phyloP scores from a whole-genome alignment of 1,140 invertebrate species.

The Drosophila hydei region DNA sequence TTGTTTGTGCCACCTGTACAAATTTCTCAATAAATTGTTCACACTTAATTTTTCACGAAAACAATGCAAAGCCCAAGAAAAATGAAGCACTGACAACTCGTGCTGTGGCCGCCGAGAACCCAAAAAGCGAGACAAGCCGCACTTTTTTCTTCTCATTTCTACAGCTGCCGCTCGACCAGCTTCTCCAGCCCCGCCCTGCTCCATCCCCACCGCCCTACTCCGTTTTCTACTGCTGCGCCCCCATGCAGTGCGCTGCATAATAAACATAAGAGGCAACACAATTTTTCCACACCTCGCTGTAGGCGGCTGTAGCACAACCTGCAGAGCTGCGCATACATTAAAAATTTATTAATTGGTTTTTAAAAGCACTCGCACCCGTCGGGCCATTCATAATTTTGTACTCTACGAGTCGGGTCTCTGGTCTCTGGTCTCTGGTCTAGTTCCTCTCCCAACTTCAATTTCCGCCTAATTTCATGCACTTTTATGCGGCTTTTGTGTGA shows the following conservation, averaged over 20 bases:
- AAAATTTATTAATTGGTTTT: conserved; percentile 82
- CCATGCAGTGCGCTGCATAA: conserved; percentile 75
- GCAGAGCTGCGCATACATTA: conserved; percentile 70
- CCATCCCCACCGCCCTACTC: neutral
- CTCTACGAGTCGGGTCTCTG: conserved; percentile 3
- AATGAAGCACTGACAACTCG: conserved; percentile 79
- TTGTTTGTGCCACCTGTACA: conserved; percentile 70
- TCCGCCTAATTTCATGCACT: conserved; percentile 79
- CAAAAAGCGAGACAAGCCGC: conserved; percentile 23
- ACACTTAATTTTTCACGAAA: conserved; percentile 78
- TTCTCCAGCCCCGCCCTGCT: neutral
- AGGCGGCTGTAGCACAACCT: conserved; percentile 46
- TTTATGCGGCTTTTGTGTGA: conserved; percentile 75
- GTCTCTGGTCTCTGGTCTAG: conserved; percentile 1
- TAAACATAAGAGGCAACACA: conserved; percentile 68
- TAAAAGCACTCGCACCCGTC: conserved; percentile 79
- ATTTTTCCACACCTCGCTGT: conserved; percentile 48
- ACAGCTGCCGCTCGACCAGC: neutral
- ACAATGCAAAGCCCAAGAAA: conserved; percentile 75
- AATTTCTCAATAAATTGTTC: conserved; percentile 82
- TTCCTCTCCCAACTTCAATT: conserved; percentile 67
- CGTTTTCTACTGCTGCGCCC: conserved; percentile 26
- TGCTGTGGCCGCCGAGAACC: conserved; percentile 48
- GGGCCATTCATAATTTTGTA: conserved; percentile 73
- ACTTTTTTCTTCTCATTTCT: conserved; percentile 23